A percentile compares a stretch with the other conserved stretches of the same genome.
Conservation (phyloP, 2,888 invertebrate genomes). For the Caenorhabditis panamensis region DNA sequence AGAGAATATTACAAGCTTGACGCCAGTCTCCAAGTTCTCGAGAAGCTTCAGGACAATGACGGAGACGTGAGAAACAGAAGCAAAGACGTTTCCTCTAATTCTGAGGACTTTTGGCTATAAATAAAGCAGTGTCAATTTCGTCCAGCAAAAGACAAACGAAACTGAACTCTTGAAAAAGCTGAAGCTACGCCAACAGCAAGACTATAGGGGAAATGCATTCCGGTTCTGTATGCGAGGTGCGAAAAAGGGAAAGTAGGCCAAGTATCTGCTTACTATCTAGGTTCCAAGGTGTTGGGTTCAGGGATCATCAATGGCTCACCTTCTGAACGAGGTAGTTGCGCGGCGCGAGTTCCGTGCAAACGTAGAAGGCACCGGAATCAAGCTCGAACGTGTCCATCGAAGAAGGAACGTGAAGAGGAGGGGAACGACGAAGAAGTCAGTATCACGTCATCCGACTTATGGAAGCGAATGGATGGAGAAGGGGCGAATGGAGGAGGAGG, state of each 20-base stretch:
- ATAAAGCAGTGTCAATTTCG: no score
- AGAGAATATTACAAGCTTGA: not conserved
- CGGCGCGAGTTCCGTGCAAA: constrained; percentile 85
- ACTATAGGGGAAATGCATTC: not conserved
- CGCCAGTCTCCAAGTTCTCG: not conserved
- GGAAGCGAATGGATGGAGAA: constrained; percentile 55
- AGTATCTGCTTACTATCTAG: constrained; percentile 37
- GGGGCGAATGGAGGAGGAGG: constrained; percentile 38
- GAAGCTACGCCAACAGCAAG: no score
- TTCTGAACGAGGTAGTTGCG: constrained; percentile 86
- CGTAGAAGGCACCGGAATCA: constrained; percentile 82
- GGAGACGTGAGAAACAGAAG: no score
- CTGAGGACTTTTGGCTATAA: no score
- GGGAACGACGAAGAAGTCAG: constrained; percentile 49
- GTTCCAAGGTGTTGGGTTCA: not conserved
- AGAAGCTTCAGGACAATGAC: no score
- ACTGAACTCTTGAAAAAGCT: no score
- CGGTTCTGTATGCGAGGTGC: constrained; percentile 45
- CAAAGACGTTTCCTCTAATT: no score
- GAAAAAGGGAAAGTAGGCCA: constrained; percentile 45
- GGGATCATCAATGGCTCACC: no score
- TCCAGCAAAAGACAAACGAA: no score
- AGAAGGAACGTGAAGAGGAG: constrained; percentile 21
- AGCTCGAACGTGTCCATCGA: constrained; percentile 68
- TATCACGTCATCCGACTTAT: constrained; percentile 57